A percentile compares a stretch with the other conserved stretches of the same genome.
phyloP scores from a whole-genome alignment of 2,113 vertebrate species.

The Picathartes gymnocephalus region DNA sequence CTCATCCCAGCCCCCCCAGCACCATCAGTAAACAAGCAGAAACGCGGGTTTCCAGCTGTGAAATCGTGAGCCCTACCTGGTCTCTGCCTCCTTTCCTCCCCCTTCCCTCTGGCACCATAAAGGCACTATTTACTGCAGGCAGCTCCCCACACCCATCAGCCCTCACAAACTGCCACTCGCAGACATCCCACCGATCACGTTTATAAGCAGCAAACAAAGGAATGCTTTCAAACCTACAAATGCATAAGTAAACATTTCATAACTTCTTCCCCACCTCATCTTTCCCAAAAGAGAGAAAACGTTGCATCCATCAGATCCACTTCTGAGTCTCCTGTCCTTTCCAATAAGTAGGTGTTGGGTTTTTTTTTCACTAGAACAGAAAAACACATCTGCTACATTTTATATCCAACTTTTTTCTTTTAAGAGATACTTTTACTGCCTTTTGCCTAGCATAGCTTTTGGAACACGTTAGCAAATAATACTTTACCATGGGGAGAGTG shows the following conservation, averaged over 20 bases:
- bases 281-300: slow-evolving; percentile 34
- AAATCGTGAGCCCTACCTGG: not conserved
- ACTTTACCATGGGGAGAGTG: slow-evolving; percentile 42
- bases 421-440: slow-evolving; percentile 48
- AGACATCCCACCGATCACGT: not conserved
- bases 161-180: not conserved
- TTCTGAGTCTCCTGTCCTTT: not conserved
- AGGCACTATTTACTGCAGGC: not conserved
- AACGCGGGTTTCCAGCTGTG: rapidly evolving
- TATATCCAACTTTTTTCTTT: not conserved
- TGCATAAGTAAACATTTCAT: not conserved
- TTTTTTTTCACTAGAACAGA: slow-evolving; percentile 18
- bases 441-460: slow-evolving; percentile 19
- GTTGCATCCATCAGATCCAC: not conserved
- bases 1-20: not conserved
- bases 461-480: slow-evolving; percentile 34
- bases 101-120: not conserved
- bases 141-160: not conserved
- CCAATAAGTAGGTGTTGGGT: not conserved
- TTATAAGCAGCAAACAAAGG: not conserved
- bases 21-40: not conserved
- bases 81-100: not conserved
- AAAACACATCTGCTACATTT: slow-evolving; percentile 56
- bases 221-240: not conserved
- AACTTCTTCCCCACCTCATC: slow-evolving; percentile 4